Base-by-base conservation (phyloP, 2,113 vertebrate genomes). In the Halcyon malimbica region DNA sequence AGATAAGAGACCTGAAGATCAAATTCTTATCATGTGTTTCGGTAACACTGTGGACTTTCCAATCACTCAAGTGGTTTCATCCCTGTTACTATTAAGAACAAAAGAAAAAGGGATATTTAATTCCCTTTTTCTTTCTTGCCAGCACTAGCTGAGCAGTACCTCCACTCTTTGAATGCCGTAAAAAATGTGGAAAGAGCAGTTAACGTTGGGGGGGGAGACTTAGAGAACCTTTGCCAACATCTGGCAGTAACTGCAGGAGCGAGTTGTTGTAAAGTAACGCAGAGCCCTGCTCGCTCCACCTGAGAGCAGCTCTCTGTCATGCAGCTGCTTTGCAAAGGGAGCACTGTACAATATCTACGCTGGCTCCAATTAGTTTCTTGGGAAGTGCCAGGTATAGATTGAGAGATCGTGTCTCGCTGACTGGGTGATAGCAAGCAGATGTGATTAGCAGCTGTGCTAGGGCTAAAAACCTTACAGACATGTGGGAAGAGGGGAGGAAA, bases 171-270 rank as follows among this genome's bases (percentile, higher is more conserved):
- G 67, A 83, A 80, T 14, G 17, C 21, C 28, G 46, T 54, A 88
- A 57, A 77, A 59, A 46, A 63, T 13, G 33, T 88, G 59, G 82
- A 89, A 93, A 23, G 31, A 69, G 75, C 50, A 65, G 63, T 51
- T 70, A 80, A 56, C 0, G 0, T 73, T 74, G 65, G 81, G 82
- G 35, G 35, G 9, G 29, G 41, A 94, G 74, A 83, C 23, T 74
- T 48, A 19, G 33, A 85, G 84, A 70, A 51, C 16, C 7, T 83
- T 82, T 88, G 51, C 90, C 80, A 91, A 94, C 88, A 90, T 86
- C 92, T 96, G 90, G 87, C 60, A 95, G 39, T 42, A 88, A 83
- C 65, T 91, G 59, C 41, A 73, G 42, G 63, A 88, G 29, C 15
- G 48, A 71, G 23, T 63, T 90, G 35, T 53, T 73, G 19, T 5